Evolutionary conservation across 2,113 vertebrate genomes (phyloP).

Genomic region (Etheostoma spectabile): DNA sequence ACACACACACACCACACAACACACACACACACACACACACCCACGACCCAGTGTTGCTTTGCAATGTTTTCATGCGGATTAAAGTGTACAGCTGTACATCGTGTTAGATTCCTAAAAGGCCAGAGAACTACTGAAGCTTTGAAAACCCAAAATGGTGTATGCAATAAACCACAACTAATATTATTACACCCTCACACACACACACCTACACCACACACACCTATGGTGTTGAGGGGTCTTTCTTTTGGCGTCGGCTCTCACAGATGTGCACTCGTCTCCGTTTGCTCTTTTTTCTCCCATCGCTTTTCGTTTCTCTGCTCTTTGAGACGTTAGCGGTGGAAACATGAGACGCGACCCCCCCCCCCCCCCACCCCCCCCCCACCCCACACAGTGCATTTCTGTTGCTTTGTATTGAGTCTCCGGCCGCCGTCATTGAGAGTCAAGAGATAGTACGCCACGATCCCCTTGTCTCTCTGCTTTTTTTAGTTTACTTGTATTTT

Average conservation of each 20-base stretch:
- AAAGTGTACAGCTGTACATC: conserved; percentile 11
- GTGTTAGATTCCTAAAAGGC: conserved; percentile 27
- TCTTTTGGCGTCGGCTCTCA: conserved; percentile 18
- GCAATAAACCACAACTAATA: conserved; percentile 12
- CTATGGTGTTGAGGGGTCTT: background rate
- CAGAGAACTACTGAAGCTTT: background rate
- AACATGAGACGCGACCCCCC: conserved; percentile 43
- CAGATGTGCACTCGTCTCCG: conserved; percentile 40
- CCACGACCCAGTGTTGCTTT: background rate
- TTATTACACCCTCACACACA: conserved; percentile 6
- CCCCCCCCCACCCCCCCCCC: conserved; percentile 9
- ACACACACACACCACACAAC: background rate
- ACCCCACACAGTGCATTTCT: conserved; percentile 32
- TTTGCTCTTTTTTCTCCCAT: conserved; percentile 45
- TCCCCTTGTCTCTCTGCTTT: background rate
- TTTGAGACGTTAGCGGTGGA: conserved; percentile 67
- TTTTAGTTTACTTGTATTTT: background rate
- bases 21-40: background rate
- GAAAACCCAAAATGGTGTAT: conserved; percentile 20
- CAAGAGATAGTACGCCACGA: conserved; percentile 16
- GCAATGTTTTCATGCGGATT: background rate
- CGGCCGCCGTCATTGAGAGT: conserved; percentile 33
- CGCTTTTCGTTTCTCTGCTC: conserved; percentile 45
- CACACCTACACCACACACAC: conserved; percentile 24
- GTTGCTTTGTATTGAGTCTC: conserved; percentile 34